These are phyloP conservation scores for Calonectris borealis DNA, from an alignment of 2,113 vertebrate species.

Conservation along the genomic window DNA sequence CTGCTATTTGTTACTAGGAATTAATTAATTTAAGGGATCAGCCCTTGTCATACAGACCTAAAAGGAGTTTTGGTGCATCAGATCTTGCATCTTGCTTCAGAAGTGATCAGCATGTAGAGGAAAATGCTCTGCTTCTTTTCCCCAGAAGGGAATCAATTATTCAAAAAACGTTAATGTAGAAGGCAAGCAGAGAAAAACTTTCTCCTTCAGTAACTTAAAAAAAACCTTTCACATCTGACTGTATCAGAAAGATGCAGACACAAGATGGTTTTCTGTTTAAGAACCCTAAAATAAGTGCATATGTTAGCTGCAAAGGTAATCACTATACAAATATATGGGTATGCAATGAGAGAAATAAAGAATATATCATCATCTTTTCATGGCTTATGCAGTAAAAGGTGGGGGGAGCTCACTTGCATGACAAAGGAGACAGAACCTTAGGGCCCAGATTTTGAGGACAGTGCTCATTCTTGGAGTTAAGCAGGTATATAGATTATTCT, in stretches of 20 bases:
- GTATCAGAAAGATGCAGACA: not conserved
- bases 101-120: not conserved
- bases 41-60: not conserved
- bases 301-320: not conserved
- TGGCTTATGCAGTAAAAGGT: not conserved
- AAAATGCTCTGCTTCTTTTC: constrained; percentile 19
- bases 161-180: not conserved
- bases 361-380: not conserved
- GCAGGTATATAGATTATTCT: not conserved
- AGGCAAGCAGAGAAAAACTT: not conserved
- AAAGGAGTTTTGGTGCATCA: not conserved
- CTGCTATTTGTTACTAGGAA: not conserved
- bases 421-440: not conserved
- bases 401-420: not conserved
- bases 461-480: not conserved
- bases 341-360: not conserved
- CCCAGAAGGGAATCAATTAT: constrained; percentile 7
- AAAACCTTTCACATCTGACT: not conserved
- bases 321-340: not conserved
- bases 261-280: not conserved
- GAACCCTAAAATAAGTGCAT: not conserved
- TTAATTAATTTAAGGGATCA: not conserved
- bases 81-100: not conserved
- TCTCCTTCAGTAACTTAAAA: not conserved
- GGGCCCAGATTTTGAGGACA: not conserved